Evolutionary conservation across 2,888 invertebrate genomes (phyloP).

Genomic region (Drosophila pegasa): DNA sequence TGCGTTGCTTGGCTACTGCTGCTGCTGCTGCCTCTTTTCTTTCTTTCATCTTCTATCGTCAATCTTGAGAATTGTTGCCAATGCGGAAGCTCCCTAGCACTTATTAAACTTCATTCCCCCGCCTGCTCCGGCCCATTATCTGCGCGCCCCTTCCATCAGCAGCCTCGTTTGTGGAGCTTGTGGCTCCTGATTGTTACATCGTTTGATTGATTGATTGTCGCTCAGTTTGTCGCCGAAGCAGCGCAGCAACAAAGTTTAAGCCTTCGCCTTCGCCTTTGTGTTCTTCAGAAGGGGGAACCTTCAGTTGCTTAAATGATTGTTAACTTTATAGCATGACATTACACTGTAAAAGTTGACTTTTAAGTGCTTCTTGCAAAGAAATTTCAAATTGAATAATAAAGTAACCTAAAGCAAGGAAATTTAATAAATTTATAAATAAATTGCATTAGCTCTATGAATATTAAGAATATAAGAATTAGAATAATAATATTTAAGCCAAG

Average conservation of each 20-base stretch:
- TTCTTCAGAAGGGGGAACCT: neutral
- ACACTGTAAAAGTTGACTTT: slow-evolving; percentile 14
- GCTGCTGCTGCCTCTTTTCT: neutral
- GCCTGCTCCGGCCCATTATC: slow-evolving; percentile 28
- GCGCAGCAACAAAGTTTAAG: slow-evolving; percentile 52
- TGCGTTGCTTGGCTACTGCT: neutral
- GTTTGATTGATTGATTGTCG: slow-evolving; percentile 69
- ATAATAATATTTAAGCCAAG: too few species aligned
- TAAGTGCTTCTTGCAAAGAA: neutral
- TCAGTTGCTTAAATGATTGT: slow-evolving; percentile 2
- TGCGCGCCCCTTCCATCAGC: slow-evolving; percentile 35
- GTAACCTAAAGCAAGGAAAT: too few species aligned
- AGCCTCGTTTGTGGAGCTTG: slow-evolving; percentile 10
- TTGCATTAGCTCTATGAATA: too few species aligned
- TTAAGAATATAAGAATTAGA: too few species aligned
- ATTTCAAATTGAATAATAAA: neutral
- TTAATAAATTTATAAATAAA: too few species aligned
- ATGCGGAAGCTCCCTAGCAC: slow-evolving; percentile 54
- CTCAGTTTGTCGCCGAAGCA: slow-evolving; percentile 44
- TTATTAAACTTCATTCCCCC: slow-evolving; percentile 45
- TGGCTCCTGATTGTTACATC: slow-evolving; percentile 64
- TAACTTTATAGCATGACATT: slow-evolving; percentile 3
- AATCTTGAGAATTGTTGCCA: slow-evolving; percentile 30
- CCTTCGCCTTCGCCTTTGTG: slow-evolving; percentile 35
- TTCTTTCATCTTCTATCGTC: slow-evolving; percentile 9